Evolutionary conservation across 2,797 vertebrate genomes (phyloP).

Genomic region (Thaleichthys pacificus): DNA sequence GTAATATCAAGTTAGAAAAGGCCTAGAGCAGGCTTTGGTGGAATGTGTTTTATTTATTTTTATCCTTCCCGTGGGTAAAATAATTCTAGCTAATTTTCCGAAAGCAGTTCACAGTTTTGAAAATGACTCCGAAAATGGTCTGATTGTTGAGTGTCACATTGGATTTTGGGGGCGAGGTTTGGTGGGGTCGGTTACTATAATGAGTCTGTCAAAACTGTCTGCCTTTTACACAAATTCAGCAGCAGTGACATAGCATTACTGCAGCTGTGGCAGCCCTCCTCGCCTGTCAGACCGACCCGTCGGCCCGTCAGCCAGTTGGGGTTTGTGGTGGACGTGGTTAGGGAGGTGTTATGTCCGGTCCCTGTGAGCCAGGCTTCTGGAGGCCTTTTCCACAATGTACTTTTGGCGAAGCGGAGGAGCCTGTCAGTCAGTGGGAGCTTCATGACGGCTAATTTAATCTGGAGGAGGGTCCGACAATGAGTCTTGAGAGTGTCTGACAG

Average conservation of each 20-base stretch:
- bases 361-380: slow-evolving; percentile 24
- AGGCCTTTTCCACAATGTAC: slow-evolving; percentile 49
- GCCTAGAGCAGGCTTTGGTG: slow-evolving; percentile 26
- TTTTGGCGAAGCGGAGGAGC: slow-evolving; percentile 61
- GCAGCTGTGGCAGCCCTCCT: slow-evolving; percentile 23
- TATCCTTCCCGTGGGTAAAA: not conserved
- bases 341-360: slow-evolving; percentile 54
- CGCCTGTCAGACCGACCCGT: slow-evolving; percentile 44
- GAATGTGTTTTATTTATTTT: slow-evolving; percentile 34
- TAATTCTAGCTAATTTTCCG: slow-evolving; percentile 53
- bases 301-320: slow-evolving; percentile 45
- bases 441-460: slow-evolving; percentile 73
- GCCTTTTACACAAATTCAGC: slow-evolving; percentile 50
- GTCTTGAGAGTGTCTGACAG: slow-evolving; percentile 54
- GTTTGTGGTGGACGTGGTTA: slow-evolving; percentile 59
- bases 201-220: slow-evolving; percentile 43
- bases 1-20: slow-evolving; percentile 31
- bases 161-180: slow-evolving; percentile 43
- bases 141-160: slow-evolving; percentile 36
- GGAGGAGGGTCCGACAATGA: slow-evolving; percentile 49
- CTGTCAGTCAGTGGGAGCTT: slow-evolving; percentile 61
- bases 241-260: slow-evolving; percentile 48
- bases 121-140: no score
- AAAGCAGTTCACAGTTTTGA: no score
- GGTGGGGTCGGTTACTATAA: slow-evolving; percentile 1